These are phyloP conservation scores for Oophaga sylvatica DNA, from an alignment of 2,797 vertebrate genomes.

Conservation along the genomic window DNA sequence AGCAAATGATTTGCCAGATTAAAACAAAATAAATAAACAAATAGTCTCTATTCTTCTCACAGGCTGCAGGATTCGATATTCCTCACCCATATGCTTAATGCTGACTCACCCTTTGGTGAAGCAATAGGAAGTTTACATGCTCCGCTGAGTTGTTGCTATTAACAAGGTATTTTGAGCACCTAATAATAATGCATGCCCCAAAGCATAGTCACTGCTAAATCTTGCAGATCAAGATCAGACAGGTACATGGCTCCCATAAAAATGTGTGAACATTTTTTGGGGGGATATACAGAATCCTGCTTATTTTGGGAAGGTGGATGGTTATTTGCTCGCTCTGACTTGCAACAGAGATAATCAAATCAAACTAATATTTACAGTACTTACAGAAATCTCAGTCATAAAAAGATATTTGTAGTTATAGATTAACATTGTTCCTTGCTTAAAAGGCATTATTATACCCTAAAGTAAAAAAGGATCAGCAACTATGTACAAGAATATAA, in stretches of 20 bases:
- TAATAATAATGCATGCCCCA: slow-evolving; percentile 31
- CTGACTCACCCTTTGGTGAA: slow-evolving; percentile 12
- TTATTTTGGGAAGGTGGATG: not conserved
- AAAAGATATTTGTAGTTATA: not conserved
- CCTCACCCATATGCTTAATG: not conserved
- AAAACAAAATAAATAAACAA: not conserved
- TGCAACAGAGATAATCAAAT: not conserved
- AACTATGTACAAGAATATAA: not conserved
- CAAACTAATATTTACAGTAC: not conserved
- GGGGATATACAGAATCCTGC: not conserved
- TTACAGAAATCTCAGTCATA: not conserved
- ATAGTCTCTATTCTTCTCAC: not conserved
- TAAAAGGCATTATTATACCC: too few species aligned
- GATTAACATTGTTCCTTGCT: too few species aligned
- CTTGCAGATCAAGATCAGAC: slow-evolving; percentile 41
- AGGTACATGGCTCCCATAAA: slow-evolving; percentile 26
- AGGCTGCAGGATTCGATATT: not conserved
- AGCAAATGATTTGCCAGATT: not conserved
- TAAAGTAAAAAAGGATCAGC: not conserved
- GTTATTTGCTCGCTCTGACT: slow-evolving; percentile 1
- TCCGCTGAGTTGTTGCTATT: not conserved
- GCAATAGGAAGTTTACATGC: not conserved
- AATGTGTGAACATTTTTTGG: not conserved
- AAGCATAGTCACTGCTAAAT: slow-evolving; percentile 16
- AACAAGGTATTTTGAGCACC: not conserved